phyloP scores from a whole-genome alignment of 2,797 vertebrate species.

The Lutjanus campechanus region DNA sequence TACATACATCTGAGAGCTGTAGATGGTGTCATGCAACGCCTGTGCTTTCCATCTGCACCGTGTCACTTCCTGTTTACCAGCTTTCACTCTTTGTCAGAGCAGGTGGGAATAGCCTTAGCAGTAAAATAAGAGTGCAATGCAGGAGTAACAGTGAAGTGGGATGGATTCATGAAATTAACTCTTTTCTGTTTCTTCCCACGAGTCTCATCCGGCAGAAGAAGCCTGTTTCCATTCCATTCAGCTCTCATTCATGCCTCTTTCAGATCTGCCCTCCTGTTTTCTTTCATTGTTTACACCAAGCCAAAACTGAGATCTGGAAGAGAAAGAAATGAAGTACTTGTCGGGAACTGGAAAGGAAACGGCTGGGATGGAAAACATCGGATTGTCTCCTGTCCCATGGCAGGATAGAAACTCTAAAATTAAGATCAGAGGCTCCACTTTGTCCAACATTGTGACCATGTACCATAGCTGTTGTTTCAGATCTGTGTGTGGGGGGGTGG shows the following conservation, averaged over 20 bases:
- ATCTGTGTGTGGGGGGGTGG: too few species aligned
- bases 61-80: conserved; percentile 53
- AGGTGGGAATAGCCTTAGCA: not conserved
- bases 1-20: conserved; percentile 39
- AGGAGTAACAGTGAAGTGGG: not conserved
- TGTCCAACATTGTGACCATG: conserved; percentile 26
- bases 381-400: conserved; percentile 9
- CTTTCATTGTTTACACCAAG: conserved; percentile 51
- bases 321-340: conserved; percentile 9
- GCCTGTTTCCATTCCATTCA: conserved; percentile 1
- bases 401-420: conserved; percentile 38
- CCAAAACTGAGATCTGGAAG: conserved; percentile 49
- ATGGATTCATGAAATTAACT: not conserved
- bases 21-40: conserved; percentile 43
- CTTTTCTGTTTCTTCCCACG: not conserved
- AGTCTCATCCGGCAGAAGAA: conserved; percentile 7
- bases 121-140: not conserved
- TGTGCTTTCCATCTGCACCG: conserved; percentile 62
- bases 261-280: conserved; percentile 32
- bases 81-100: not conserved
- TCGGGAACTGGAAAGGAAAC: conserved; percentile 18
- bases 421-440: conserved; percentile 26
- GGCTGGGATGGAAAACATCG: conserved; percentile 24
- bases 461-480: conserved; percentile 12
- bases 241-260: conserved; percentile 35